Percentiles rank a stretch among this genome's conserved stretches.
phyloP scores from a whole-genome alignment of 2,888 invertebrate species.

The Nyleta sp. region DNA sequence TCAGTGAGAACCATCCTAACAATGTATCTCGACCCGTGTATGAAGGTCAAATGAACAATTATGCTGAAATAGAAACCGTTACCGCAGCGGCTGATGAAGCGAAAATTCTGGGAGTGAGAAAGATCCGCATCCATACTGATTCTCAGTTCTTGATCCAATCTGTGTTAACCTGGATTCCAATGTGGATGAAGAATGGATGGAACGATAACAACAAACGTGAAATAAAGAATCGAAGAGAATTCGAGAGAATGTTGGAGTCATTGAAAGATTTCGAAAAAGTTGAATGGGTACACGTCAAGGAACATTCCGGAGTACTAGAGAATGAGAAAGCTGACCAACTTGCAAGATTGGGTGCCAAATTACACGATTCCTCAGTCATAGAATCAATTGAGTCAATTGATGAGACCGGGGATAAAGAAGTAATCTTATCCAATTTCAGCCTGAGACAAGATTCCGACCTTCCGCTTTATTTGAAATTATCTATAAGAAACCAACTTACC shows the following conservation, averaged over 20 bases:
- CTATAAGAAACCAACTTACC: too few species aligned
- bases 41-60: background rate
- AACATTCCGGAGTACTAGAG: background rate
- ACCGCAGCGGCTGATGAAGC: background rate
- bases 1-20: background rate
- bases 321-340: slow-evolving; percentile 3
- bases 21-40: background rate
- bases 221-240: slow-evolving; percentile 4
- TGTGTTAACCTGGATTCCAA: slow-evolving; percentile 5
- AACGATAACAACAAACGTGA: background rate
- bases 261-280: background rate
- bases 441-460: too few species aligned
- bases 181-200: slow-evolving; percentile 1
- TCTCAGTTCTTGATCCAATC: slow-evolving; percentile 9
- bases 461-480: too few species aligned
- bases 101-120: background rate
- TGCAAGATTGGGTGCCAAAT: background rate
- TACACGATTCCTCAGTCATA: background rate
- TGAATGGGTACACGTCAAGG: slow-evolving; percentile 8
- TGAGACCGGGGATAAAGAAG: too few species aligned
- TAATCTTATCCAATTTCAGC: too few species aligned
- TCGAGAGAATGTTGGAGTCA: background rate
- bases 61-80: slow-evolving; percentile 8
- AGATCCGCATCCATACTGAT: slow-evolving; percentile 1
- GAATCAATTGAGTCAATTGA: background rate